phyloP scores from a whole-genome alignment of 2,113 vertebrate species.

The Scatophagus argus region DNA sequence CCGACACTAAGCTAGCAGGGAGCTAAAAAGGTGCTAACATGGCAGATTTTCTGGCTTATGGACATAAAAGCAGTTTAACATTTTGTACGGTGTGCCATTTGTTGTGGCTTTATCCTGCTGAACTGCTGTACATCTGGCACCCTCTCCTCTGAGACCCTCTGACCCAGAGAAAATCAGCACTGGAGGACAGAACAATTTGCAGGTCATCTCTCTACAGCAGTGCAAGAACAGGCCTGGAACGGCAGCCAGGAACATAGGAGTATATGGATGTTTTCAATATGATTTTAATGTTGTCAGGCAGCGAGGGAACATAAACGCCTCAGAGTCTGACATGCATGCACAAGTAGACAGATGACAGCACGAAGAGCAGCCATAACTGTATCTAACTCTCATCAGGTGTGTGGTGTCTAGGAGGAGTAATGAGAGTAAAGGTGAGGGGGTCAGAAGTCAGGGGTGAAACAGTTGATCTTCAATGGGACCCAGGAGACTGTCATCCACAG shows the following conservation, averaged over 20 bases:
- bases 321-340: conserved; percentile 49
- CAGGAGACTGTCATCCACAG: conserved; percentile 58
- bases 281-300: conserved; percentile 32
- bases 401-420: conserved; percentile 60
- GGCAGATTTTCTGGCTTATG: background rate
- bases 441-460: conserved; percentile 65
- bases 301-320: conserved; percentile 35
- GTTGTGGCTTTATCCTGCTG: conserved; percentile 22
- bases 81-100: conserved; percentile 31
- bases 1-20: too few species aligned
- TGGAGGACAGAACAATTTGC: conserved; percentile 57
- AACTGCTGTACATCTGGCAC: conserved; percentile 44
- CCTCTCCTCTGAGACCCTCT: conserved; percentile 45
- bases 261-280: conserved; percentile 57
- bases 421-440: conserved; percentile 59
- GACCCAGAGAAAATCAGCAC: conserved; percentile 56
- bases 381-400: conserved; percentile 75
- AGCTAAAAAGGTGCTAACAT: background rate
- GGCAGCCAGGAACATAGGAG: conserved; percentile 21
- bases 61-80: conserved; percentile 3
- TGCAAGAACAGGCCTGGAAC: conserved; percentile 15
- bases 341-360: conserved; percentile 34
- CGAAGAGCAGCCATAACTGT: conserved; percentile 24
- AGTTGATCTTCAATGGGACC: conserved; percentile 59
- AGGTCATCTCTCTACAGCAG: conserved; percentile 47